phyloP scores from a whole-genome alignment of 2,113 vertebrate genomes.

The Peucedramus taeniatus region DNA sequence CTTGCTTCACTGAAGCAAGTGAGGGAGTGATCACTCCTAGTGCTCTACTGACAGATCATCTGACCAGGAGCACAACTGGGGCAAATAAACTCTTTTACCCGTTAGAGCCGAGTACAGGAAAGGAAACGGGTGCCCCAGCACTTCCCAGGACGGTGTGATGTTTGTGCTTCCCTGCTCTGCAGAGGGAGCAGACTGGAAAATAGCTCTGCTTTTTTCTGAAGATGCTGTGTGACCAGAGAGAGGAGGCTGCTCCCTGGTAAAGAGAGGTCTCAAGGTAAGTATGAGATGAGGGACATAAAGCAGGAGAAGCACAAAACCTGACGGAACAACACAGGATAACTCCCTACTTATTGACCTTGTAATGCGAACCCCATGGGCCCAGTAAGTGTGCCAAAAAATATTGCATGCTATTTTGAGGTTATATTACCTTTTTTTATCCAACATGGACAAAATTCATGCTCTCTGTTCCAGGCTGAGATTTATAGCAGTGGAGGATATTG shows the following conservation, averaged over 20 bases:
- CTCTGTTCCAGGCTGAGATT: background rate
- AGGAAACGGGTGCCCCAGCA: rapidly evolving
- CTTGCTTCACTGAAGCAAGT: background rate
- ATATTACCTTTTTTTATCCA: background rate
- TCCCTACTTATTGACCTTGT: background rate
- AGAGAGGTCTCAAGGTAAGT: background rate
- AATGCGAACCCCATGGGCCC: background rate
- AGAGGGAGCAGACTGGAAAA: background rate
- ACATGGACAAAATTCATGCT: background rate
- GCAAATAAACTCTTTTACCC: background rate
- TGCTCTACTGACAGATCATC: background rate
- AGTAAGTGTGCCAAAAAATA: background rate
- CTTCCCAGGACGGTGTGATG: background rate
- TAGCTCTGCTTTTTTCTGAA: background rate
- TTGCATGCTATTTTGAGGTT: background rate
- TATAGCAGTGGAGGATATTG: background rate
- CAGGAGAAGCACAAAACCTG: background rate
- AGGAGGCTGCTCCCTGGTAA: background rate
- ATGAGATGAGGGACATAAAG: background rate
- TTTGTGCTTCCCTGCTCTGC: background rate
- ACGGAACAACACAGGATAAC: background rate
- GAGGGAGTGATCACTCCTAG: background rate
- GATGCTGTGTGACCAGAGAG: background rate
- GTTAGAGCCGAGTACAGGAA: background rate
- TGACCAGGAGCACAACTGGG: background rate